These are phyloP conservation scores for Sesia bembeciformis DNA, from an alignment of 2,888 invertebrate species.

Conservation along the genomic window DNA sequence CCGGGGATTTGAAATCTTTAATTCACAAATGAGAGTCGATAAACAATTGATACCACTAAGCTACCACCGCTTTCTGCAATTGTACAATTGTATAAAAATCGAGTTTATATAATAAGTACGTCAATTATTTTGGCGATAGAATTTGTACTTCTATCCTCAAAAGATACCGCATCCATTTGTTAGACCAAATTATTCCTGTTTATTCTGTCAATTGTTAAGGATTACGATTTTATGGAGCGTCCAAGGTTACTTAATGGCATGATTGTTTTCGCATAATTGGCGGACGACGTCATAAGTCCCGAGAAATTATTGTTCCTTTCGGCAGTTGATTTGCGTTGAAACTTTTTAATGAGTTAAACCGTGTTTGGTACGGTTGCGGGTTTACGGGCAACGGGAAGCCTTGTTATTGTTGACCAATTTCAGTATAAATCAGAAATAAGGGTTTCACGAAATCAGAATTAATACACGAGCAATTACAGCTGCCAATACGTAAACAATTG, in stretches of 20 bases:
- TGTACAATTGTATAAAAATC: too few relatives aligned
- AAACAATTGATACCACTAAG: too few relatives aligned
- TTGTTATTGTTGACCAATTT: background rate
- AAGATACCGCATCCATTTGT: slow-evolving; percentile 23
- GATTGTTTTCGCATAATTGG: slow-evolving; percentile 69
- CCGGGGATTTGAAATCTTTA: too few relatives aligned
- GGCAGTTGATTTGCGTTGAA: slow-evolving; percentile 16
- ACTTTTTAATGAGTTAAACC: slow-evolving; percentile 44
- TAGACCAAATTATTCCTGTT: slow-evolving; percentile 14
- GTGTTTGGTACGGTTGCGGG: slow-evolving; percentile 9
- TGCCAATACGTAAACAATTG: too few relatives aligned
- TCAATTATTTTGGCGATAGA: too few relatives aligned
- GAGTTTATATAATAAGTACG: too few relatives aligned
- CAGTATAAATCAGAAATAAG: background rate
- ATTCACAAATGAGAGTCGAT: too few relatives aligned
- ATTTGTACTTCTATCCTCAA: background rate
- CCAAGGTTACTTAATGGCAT: slow-evolving; percentile 50
- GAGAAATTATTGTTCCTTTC: slow-evolving; percentile 41
- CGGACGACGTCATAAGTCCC: slow-evolving; percentile 49
- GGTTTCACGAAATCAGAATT: too few relatives aligned
- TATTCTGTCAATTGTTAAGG: slow-evolving; percentile 33
- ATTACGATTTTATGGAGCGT: slow-evolving; percentile 40
- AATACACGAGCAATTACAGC: too few relatives aligned
- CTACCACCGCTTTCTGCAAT: too few relatives aligned
- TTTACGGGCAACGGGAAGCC: slow-evolving; percentile 10